Base-by-base conservation (phyloP, 64 coral and sea anemone genomes). In the Pocillopora verrucosa region DNA sequence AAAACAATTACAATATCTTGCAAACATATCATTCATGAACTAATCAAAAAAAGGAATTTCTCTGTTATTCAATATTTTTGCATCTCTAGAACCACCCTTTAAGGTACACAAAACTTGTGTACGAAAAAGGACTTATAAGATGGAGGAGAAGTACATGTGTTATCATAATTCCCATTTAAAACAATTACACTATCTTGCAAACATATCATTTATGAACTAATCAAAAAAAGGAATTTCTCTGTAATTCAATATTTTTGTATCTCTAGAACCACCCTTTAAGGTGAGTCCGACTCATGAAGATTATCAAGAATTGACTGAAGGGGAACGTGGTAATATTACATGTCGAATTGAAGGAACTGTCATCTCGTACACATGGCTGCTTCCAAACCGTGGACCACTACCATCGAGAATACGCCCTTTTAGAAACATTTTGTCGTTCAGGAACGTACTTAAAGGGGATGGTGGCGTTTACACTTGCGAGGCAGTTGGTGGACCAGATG, bases 391-490 rank as follows among this genome's bases (percentile, higher is more conserved):
- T 4, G 0, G 11, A 60, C 58, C 2, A 22, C 73, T 75, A 3
- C 25, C 72, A 24, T 60, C 10, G 9, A 16, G n/a, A 9, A 36
- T 74, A 11, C 58, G 15, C 22, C 22, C 61, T 56, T 24, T 25
- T 5, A 59, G 86, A 88, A 77, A 59, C 41, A 38, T 59, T 26
- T 77, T 88, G 58, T 36, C 26, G 59, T 74, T 88, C 24, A 60
- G 11, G 0, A 15, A 25, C 16, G 56, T 76, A 25, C 35, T 57
- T 11, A 59, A 38, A 74, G 56, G 59, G 1, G 86, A 88, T 73
- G 74, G 51, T 60, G 86, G 86, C 2, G 63, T 16, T 5, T 88
- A 88, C 35, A 24, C 61, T 5, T 88, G 86, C 75, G n/a, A 58
- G 5, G 86, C 86, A 45, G 14, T 13, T 1, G 86, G 56, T 76